Conservation (phyloP, 2,797 vertebrate species). For the Monodelphis domestica region DNA sequence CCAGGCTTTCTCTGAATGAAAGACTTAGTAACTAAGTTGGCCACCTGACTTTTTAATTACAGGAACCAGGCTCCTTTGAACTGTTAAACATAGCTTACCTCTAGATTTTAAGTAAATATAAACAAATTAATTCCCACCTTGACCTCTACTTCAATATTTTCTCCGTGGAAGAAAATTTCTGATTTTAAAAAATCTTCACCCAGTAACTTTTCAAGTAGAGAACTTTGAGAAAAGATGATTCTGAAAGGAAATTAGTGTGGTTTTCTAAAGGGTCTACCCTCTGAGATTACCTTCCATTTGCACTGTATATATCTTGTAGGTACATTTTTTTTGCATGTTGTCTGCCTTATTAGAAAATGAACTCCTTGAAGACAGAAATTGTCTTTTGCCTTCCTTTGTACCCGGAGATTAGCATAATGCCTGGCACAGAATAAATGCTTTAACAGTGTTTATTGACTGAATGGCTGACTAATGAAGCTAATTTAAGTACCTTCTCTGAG, state of each 20-base stretch:
- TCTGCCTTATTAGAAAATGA: neutral
- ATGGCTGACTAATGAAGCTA: too few relatives aligned
- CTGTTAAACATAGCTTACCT: neutral
- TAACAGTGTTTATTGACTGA: too few relatives aligned
- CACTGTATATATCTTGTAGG: neutral
- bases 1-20: constrained; percentile 20
- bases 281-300: neutral
- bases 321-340: neutral
- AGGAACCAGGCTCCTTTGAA: neutral
- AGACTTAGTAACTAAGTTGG: neutral
- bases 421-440: too few relatives aligned
- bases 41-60: constrained; percentile 33
- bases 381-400: too few relatives aligned
- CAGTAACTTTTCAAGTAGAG: constrained; percentile 31
- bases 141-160: constrained; percentile 21
- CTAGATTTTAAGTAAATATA: constrained; percentile 31
- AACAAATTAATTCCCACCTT: constrained; percentile 31
- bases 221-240: constrained; percentile 16
- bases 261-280: neutral
- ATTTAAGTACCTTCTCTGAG: too few relatives aligned
- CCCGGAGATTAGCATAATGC: too few relatives aligned
- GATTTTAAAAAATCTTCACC: constrained; percentile 19
- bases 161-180: constrained; percentile 5
- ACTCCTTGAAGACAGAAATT: too few relatives aligned
- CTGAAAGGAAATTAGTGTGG: constrained; percentile 7